Conservation (phyloP, 2,113 vertebrate genomes). For the Lethenteron reissneri region DNA sequence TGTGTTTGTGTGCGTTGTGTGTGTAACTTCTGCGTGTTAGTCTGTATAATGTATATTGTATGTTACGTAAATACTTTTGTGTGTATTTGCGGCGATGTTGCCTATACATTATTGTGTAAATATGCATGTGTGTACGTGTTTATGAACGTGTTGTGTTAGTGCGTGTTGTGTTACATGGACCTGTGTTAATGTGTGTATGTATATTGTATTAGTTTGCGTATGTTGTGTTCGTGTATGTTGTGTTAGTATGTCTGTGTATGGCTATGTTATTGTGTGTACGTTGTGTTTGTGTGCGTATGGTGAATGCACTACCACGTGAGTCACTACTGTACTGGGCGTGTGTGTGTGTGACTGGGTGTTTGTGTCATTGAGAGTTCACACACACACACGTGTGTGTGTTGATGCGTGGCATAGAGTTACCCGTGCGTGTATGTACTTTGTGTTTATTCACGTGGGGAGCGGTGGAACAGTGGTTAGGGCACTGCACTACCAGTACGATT, state of each 20-base stretch:
- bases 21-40: not conserved
- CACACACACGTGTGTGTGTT: not conserved
- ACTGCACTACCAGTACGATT: too few species aligned
- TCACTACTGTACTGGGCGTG: not conserved
- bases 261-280: not conserved
- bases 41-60: not conserved
- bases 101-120: not conserved
- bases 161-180: not conserved
- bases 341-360: not conserved
- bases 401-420: not conserved
- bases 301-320: not conserved
- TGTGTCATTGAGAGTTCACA: not conserved
- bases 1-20: constrained; percentile 1
- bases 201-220: not conserved
- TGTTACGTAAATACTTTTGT: not conserved
- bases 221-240: not conserved
- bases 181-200: not conserved
- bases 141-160: not conserved
- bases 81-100: not conserved
- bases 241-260: not conserved
- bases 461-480: too few species aligned
- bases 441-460: not conserved
- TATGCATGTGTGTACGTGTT: not conserved
- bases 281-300: not conserved
- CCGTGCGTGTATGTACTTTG: not conserved